Percentiles rank a stretch among this genome's conserved stretches.
phyloP scores from a whole-genome alignment of 2,888 invertebrate genomes.

The Augochlorella aurata region DNA sequence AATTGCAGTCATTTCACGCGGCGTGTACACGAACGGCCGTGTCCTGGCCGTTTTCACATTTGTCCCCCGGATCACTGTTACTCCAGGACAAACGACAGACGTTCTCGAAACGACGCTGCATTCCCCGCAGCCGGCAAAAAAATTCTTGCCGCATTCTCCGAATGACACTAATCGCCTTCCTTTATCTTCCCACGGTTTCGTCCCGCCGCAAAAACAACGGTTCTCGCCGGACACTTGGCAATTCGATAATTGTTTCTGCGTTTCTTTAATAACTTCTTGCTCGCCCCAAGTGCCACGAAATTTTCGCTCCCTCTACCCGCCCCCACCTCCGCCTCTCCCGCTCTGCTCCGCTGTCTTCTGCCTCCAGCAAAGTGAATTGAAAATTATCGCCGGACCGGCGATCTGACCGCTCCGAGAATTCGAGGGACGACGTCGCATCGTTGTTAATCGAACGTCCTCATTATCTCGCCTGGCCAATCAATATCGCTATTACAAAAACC shows the following conservation, averaged over 20 bases:
- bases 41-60: conserved; percentile 55
- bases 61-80: conserved; percentile 49
- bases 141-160: conserved; percentile 78
- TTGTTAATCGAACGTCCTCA: background rate
- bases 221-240: conserved; percentile 64
- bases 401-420: background rate
- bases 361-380: background rate
- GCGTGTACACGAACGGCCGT: conserved; percentile 35
- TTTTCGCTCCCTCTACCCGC: conserved; percentile 49
- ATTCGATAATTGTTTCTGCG: conserved; percentile 80
- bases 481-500: background rate
- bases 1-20: conserved; percentile 52
- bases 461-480: background rate
- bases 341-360: background rate
- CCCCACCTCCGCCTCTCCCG: background rate
- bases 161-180: conserved; percentile 82
- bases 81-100: conserved; percentile 45
- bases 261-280: conserved; percentile 78
- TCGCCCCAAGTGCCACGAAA: conserved; percentile 63
- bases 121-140: conserved; percentile 72
- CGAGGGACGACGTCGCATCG: background rate
- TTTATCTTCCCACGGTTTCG: conserved; percentile 82
- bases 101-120: conserved; percentile 65
- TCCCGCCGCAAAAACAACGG: conserved; percentile 72
- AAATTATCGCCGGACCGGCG: conserved; percentile 22